Evolutionary conservation across 2,888 invertebrate species (phyloP), one percentile per base, ranked within the genome.

Genomic region (Synanthedon tipuliformis): DNA sequence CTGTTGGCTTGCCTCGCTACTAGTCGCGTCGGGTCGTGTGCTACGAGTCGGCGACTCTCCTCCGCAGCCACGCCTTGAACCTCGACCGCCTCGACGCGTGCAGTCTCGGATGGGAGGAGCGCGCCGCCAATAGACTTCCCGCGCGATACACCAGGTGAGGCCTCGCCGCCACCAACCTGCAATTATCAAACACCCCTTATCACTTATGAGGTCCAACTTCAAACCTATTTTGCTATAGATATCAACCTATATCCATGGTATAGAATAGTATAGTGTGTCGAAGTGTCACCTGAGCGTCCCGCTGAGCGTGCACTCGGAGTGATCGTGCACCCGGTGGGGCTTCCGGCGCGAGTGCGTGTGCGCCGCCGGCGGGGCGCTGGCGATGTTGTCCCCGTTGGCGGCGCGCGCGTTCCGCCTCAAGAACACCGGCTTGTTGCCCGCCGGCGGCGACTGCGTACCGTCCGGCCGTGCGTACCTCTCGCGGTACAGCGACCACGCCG

Each of bases 371-470:
- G 27, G 57, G 57, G 55, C 54, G 16, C 51, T 55, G 41, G 51
- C 52, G 55, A 13, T 41, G 56, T 48, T 16, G 54, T 45, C 50
- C 52, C 55, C 51, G 34, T 41, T 41, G 50, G 57, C 54, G 51
- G 34, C 49, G 51, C 75, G 68, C 45, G 82, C 68, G 61, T 80
- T 88, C 64, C 89, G 79, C 51, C 77, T 76, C 41, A 90, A 69
- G 68, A 89, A 90, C 50, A 89, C 81, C 10, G 90, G 89, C 65
- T 89, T 89, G 54, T 65, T 59, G 15, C 55, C 53, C 50, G 62
- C 52, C 40, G 56, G 55, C 41, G 55, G 52, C 16, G 55, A 57
- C 55, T 57, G 49, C 48, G 34, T 56, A 53, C 60, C 41, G 58
- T 60, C 64, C 12, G 69, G 61, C 3, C 65, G 65, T 55, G 71